Evolutionary conservation across 1,140 invertebrate genomes (phyloP).

Genomic region (Dinothrombium tinctorium): DNA sequence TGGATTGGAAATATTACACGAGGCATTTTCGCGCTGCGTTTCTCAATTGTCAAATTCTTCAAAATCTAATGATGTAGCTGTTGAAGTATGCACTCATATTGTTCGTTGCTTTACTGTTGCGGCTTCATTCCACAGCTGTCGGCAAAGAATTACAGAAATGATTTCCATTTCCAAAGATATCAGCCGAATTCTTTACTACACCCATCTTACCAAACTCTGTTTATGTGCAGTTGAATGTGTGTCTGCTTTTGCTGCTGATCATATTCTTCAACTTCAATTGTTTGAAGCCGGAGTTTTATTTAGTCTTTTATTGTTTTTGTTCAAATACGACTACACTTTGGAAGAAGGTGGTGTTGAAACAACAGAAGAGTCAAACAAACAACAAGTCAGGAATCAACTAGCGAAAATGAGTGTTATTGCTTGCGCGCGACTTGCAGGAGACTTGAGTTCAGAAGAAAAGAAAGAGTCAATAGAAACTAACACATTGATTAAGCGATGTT

Average conservation of each 20-base stretch:
- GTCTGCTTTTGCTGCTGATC: slow-evolving; percentile 50
- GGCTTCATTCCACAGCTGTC: slow-evolving; percentile 70
- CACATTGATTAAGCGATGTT: slow-evolving; percentile 35
- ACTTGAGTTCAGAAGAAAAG: slow-evolving; percentile 31
- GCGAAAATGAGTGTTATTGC: slow-evolving; percentile 61
- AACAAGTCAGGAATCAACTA: slow-evolving; percentile 71
- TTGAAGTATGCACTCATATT: slow-evolving; percentile 78
- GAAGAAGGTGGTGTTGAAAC: slow-evolving; percentile 83
- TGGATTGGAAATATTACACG: slow-evolving; percentile 63
- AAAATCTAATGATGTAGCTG: slow-evolving; percentile 50
- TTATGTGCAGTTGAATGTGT: slow-evolving; percentile 60
- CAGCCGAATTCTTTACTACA: slow-evolving; percentile 66
- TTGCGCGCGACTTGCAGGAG: slow-evolving; percentile 54
- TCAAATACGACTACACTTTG: slow-evolving; percentile 90
- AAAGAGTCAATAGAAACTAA: slow-evolving; percentile 23
- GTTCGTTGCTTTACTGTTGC: slow-evolving; percentile 78
- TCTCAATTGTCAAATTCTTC: slow-evolving; percentile 55
- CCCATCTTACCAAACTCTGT: slow-evolving; percentile 54
- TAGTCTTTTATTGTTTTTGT: slow-evolving; percentile 70
- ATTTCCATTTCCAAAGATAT: slow-evolving; percentile 64
- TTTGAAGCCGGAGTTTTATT: slow-evolving; percentile 77
- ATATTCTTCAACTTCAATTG: slow-evolving; percentile 61
- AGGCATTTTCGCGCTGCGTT: slow-evolving; percentile 73
- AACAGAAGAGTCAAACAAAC: slow-evolving; percentile 54
- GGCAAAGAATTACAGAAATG: slow-evolving; percentile 56